phyloP scores from a whole-genome alignment of 2,113 vertebrate genomes.

The Nanger granti region DNA sequence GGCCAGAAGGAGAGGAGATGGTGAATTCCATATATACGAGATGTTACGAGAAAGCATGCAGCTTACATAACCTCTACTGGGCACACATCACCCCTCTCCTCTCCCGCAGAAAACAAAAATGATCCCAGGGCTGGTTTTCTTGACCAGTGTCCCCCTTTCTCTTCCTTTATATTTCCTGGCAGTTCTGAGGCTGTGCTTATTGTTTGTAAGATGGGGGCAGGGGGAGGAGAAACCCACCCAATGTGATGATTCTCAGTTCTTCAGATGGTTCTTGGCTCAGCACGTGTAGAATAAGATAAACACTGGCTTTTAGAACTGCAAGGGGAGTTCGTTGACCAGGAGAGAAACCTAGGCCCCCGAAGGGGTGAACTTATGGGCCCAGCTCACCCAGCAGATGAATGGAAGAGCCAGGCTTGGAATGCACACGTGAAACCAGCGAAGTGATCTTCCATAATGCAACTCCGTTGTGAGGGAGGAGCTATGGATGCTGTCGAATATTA shows the following conservation, averaged over 20 bases:
- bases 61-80: neutral
- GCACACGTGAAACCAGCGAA: neutral
- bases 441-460: neutral
- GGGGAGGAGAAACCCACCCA: neutral
- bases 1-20: neutral
- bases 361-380: neutral
- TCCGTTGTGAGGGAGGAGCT: neutral
- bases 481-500: neutral
- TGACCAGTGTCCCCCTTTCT: neutral
- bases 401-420: neutral
- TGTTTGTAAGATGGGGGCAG: neutral
- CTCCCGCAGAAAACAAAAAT: neutral
- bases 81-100: fast-evolving
- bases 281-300: neutral
- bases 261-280: neutral
- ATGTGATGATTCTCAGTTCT: neutral
- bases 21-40: neutral
- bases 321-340: neutral
- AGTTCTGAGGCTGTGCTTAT: neutral
- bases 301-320: neutral
- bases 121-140: neutral
- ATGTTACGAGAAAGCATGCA: neutral
- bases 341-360: neutral
- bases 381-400: neutral
- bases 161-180: neutral